These are phyloP conservation scores for Pristis pectinata DNA, from an alignment of 2,797 vertebrate species.

Conservation along the genomic window DNA sequence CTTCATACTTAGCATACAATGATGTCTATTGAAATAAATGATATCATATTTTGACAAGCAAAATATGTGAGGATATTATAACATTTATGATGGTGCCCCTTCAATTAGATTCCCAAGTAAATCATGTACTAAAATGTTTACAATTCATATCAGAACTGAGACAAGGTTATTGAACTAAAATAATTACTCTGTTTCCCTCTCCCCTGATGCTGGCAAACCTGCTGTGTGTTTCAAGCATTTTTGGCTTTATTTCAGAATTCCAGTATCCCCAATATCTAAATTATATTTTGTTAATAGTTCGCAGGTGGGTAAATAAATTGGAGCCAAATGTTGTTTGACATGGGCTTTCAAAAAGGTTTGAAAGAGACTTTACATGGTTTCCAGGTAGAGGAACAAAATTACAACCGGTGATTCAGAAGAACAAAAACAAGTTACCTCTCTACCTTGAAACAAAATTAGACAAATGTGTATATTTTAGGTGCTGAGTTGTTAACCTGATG, in stretches of 20 bases:
- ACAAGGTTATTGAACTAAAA: no score
- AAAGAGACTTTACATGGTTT: background rate
- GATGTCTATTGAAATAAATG: background rate
- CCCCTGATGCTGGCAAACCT: background rate
- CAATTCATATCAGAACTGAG: background rate
- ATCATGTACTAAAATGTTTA: background rate
- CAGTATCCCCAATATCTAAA: background rate
- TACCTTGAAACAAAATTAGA: background rate
- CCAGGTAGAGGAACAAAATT: background rate
- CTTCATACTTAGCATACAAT: background rate
- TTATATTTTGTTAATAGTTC: background rate
- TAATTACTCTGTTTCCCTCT: background rate
- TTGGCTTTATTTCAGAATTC: background rate
- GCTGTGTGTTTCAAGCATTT: background rate
- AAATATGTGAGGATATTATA: background rate
- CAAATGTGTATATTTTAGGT: background rate
- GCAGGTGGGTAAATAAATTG: background rate
- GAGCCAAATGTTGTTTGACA: background rate
- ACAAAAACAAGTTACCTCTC: no score
- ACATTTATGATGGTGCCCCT: background rate
- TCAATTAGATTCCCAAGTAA: background rate
- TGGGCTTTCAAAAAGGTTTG: background rate
- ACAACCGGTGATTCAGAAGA: no score
- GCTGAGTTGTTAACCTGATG: background rate
- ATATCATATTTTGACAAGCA: background rate